Base-by-base conservation (phyloP, 2,888 invertebrate species). In the Chouioia cunea region DNA sequence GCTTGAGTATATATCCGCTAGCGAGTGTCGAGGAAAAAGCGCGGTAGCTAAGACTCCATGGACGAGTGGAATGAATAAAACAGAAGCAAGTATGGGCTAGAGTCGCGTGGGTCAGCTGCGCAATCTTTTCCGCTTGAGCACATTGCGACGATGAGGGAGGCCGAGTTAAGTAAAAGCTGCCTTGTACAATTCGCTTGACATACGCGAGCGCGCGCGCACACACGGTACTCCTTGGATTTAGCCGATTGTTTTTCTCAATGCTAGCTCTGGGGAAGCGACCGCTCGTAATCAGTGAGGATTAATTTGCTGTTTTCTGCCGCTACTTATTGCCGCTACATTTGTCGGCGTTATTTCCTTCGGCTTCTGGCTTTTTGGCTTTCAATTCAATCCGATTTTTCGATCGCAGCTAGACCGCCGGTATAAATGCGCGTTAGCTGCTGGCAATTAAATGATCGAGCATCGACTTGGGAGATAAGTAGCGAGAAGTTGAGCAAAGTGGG, bases 241-340 rank as follows among this genome's bases (percentile, higher is more conserved):
- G 54, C 60, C 50, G 48, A 70, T 70, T 70, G 65, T 60, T 70
- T 70, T 79, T 79, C 79, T 79, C 79, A 77, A 78, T 80, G 77
- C 76, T 75, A 74, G 74, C 76, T 76, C 65, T 65, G 48, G 27
- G 23, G 16, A 22, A 48, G 22, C 20, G 15, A 58, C 53, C 36
- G 48, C 62, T 54, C n/a, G 73, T 77, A 76, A 78, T 78, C 74
- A 73, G 68, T 74, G 65, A 59, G 73, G 73, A 78, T 77, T 75
- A 74, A 73, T 75, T 70, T 75, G n/a, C n/a, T n/a, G n/a, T n/a
- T n/a, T n/a, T n/a, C n/a, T n/a, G n/a, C n/a, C n/a, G n/a, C n/a
- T n/a, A n/a, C n/a, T n/a, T n/a, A n/a, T n/a, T n/a, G n/a, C n/a
- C n/a, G n/a, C n/a, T n/a, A n/a, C n/a, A n/a, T n/a, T n/a, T n/a